Conservation (phyloP, 2,888 invertebrate species). For the Hartigia nigra region DNA sequence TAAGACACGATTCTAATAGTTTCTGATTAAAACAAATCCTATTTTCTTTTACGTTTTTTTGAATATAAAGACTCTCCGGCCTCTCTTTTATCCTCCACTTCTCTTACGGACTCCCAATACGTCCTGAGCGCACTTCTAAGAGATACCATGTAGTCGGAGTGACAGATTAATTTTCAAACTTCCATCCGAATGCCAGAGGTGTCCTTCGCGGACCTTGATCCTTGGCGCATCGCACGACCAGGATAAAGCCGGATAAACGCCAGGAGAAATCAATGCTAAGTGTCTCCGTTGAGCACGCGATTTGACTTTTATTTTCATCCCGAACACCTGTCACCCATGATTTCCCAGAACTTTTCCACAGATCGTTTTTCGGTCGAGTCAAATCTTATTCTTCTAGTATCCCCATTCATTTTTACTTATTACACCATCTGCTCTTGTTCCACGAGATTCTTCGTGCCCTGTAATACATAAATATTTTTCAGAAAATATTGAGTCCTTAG, state of each 20-base stretch:
- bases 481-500: not conserved
- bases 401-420: not conserved
- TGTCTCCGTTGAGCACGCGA: not conserved
- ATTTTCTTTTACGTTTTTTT: not conserved
- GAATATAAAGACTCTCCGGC: not conserved
- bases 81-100: not conserved
- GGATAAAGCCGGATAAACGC: not conserved
- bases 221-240: not conserved
- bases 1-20: not conserved
- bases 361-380: not conserved
- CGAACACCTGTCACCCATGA: not conserved
- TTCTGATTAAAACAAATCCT: not conserved
- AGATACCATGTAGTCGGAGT: conserved; percentile 40
- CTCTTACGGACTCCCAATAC: not conserved
- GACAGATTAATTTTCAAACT: conserved; percentile 54
- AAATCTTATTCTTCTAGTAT: not conserved
- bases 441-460: not conserved
- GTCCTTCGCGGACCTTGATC: not conserved
- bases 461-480: not conserved
- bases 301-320: not conserved
- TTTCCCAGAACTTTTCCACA: not conserved
- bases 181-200: not conserved
- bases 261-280: not conserved
- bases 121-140: not conserved
- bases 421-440: not conserved